phyloP scores from a whole-genome alignment of 1,140 invertebrate genomes.

The Octopus sinensis region DNA sequence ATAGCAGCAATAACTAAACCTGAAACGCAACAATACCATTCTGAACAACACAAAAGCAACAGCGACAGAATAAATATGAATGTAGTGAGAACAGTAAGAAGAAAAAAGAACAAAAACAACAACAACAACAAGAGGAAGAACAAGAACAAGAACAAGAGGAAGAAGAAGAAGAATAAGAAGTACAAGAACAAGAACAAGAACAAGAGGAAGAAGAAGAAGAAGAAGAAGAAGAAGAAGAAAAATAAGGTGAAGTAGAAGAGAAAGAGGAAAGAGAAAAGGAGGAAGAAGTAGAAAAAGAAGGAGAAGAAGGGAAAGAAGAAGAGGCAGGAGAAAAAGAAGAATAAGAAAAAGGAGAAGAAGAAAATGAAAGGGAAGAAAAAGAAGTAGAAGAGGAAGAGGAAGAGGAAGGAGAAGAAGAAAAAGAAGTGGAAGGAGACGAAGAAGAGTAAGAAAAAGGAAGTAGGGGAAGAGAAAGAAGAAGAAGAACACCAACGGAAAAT shows the following conservation, averaged over 20 bases:
- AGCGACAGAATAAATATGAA: too few relatives aligned
- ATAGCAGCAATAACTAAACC: too few relatives aligned
- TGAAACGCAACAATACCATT: too few relatives aligned
- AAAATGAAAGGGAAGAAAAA: not conserved
- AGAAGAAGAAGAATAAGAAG: not conserved
- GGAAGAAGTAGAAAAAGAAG: not conserved
- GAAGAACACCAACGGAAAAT: too few relatives aligned
- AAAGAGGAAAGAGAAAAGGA: not conserved
- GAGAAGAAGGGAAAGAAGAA: not conserved
- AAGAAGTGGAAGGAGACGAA: not conserved
- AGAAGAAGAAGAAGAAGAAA: not conserved
- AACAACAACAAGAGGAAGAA: slow-evolving; percentile 3
- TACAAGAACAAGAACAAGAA: not conserved
- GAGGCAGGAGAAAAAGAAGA: not conserved
- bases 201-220: not conserved
- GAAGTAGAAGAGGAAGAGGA: not conserved
- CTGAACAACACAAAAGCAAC: too few relatives aligned
- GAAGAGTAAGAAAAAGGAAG: not conserved
- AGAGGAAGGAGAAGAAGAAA: not conserved
- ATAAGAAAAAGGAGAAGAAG: not conserved
- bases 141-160: not conserved
- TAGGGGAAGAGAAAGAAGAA: too few relatives aligned
- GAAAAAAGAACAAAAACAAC: not conserved
- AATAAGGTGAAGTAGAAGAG: not conserved
- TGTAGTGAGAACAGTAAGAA: not conserved